Conservation (phyloP, 2,113 vertebrate genomes). For the Ia io region DNA sequence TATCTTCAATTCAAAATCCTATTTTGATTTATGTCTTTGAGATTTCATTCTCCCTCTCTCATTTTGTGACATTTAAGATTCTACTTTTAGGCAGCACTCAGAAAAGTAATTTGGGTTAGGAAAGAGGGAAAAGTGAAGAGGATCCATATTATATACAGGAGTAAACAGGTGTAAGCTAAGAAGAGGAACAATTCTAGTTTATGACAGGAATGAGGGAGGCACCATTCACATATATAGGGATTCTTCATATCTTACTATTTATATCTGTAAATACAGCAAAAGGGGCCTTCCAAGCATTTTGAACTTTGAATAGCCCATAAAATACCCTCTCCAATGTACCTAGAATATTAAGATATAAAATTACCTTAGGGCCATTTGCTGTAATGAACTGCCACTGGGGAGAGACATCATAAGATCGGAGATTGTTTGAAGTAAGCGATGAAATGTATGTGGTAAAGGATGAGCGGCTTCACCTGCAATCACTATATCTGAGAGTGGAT, state of each 20-base stretch:
- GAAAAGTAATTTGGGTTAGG: neutral
- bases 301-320: neutral
- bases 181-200: neutral
- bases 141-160: neutral
- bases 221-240: neutral
- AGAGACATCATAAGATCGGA: slow-evolving; percentile 99
- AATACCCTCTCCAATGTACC: neutral
- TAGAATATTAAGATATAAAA: neutral
- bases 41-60: neutral
- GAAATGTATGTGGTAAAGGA: slow-evolving; percentile 97
- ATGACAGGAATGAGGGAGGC: neutral
- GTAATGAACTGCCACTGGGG: slow-evolving; percentile 95
- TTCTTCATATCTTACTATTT: neutral
- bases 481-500: slow-evolving; percentile 97
- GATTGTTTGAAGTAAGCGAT: slow-evolving; percentile 97
- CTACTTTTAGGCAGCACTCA: neutral
- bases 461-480: slow-evolving; percentile 99
- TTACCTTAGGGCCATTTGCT: slow-evolving; percentile 98
- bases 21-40: neutral
- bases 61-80: neutral
- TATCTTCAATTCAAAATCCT: slow-evolving; percentile 17
- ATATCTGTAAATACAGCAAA: neutral
- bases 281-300: neutral
- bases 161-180: neutral
- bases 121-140: neutral